A percentile compares a stretch with the other conserved stretches of the same genome.
phyloP scores from a whole-genome alignment of 2,888 invertebrate genomes.

The Oxytorus armatus region DNA sequence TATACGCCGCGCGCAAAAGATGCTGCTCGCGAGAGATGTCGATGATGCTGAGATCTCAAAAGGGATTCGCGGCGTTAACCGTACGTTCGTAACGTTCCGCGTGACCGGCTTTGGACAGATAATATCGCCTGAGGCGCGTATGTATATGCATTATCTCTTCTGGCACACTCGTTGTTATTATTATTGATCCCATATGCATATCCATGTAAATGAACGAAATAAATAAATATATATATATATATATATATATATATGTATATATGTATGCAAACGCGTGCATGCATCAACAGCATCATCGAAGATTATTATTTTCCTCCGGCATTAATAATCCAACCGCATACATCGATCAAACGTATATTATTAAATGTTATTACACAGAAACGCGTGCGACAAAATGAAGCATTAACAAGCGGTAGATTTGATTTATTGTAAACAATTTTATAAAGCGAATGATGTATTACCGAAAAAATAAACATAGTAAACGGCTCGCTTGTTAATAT shows the following conservation, averaged over 20 bases:
- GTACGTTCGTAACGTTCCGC: constrained; percentile 50
- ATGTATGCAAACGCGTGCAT: constrained; percentile 31
- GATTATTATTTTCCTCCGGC: constrained; percentile 31
- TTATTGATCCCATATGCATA: constrained; percentile 43
- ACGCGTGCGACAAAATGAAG: constrained; percentile 7
- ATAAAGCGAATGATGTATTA: background rate
- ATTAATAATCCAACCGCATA: constrained; percentile 24
- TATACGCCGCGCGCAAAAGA: no score
- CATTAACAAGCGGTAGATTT: constrained; percentile 1
- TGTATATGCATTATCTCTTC: constrained; percentile 45
- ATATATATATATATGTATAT: constrained; percentile 8
- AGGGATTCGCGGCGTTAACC: constrained; percentile 44
- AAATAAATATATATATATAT: constrained; percentile 53
- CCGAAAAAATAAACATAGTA: background rate
- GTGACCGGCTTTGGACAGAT: constrained; percentile 60
- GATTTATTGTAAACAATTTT: constrained; percentile 8
- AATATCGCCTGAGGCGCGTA: constrained; percentile 52
- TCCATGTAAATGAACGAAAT: constrained; percentile 33
- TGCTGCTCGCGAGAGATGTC: constrained; percentile 38
- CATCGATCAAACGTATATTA: constrained; percentile 44
- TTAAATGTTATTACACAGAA: constrained; percentile 39
- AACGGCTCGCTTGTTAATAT: no score
- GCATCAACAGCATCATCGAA: constrained; percentile 25
- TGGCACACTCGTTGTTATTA: constrained; percentile 40
- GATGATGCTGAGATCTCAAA: constrained; percentile 58